Evolutionary conservation across 2,113 vertebrate genomes (phyloP).

Genomic region (Vidua chalybeata): DNA sequence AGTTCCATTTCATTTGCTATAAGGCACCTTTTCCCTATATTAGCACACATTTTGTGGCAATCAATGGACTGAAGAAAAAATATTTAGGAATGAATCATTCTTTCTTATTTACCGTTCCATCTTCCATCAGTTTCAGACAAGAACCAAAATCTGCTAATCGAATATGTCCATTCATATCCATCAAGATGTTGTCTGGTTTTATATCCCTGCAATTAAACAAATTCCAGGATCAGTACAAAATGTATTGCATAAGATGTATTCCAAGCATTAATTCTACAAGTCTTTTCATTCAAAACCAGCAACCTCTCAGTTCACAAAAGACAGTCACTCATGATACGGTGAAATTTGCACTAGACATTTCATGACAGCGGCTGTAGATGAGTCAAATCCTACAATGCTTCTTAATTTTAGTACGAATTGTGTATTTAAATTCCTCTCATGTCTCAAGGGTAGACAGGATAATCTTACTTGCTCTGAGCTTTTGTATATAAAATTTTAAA

Average conservation of each 20-base stretch:
- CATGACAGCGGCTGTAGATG: neutral
- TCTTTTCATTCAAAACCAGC: neutral
- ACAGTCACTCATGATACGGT: neutral
- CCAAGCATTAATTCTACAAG: neutral
- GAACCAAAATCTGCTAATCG: conserved; percentile 98
- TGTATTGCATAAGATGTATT: neutral
- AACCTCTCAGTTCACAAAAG: neutral
- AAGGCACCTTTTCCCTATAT: neutral
- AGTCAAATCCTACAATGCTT: neutral
- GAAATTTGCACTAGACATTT: neutral
- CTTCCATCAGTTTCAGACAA: conserved; percentile 97
- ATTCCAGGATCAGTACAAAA: conserved; percentile 35
- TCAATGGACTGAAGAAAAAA: neutral
- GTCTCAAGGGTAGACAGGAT: neutral
- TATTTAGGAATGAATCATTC: neutral
- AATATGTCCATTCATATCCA: conserved; percentile 99
- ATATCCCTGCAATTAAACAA: conserved; percentile 86
- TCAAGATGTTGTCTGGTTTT: conserved; percentile 96
- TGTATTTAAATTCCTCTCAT: neutral
- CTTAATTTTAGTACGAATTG: neutral
- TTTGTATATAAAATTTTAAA: neutral
- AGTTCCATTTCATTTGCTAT: neutral
- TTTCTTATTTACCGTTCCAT: conserved; percentile 88
- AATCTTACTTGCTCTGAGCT: neutral
- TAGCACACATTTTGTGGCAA: neutral